Percentiles rank a stretch among this genome's conserved stretches.
Conservation (phyloP, 2,113 vertebrate genomes). For the Mobula hypostoma region DNA sequence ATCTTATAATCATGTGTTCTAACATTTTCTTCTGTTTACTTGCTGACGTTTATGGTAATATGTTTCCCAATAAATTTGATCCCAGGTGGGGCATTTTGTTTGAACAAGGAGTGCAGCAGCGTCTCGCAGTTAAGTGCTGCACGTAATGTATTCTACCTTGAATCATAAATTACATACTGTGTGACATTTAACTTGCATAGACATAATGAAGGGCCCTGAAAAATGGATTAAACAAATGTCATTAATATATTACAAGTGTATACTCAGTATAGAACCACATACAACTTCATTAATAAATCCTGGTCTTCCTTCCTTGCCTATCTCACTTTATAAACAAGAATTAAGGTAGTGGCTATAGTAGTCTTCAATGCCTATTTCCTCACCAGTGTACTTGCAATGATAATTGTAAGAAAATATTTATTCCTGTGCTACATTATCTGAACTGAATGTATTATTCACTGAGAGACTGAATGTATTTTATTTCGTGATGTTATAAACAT, state of each 20-base stretch:
- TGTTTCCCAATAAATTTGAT: constrained; percentile 8
- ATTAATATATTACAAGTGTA: too few species aligned
- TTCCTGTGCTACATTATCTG: not conserved
- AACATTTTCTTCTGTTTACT: not conserved
- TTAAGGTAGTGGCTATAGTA: not conserved
- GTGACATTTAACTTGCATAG: not conserved
- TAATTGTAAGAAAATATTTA: not conserved
- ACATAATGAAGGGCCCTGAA: not conserved
- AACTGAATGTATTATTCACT: not conserved
- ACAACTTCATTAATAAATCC: not conserved
- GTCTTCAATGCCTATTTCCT: not conserved
- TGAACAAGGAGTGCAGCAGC: not conserved
- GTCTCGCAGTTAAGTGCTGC: not conserved
- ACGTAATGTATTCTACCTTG: not conserved
- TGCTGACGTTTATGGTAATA: not conserved
- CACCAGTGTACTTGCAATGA: not conserved
- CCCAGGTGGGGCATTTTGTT: not conserved
- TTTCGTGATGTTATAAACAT: not conserved
- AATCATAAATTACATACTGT: constrained; percentile 19
- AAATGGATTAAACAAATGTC: not conserved
- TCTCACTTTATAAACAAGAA: not conserved
- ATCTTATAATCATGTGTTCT: not conserved
- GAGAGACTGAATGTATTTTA: not conserved
- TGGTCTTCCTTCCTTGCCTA: not conserved
- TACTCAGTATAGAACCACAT: not conserved